A percentile compares a stretch with the other conserved stretches of the same genome.
Evolutionary conservation across 2,113 vertebrate species (phyloP).

Genomic region (Varanus salvator): DNA sequence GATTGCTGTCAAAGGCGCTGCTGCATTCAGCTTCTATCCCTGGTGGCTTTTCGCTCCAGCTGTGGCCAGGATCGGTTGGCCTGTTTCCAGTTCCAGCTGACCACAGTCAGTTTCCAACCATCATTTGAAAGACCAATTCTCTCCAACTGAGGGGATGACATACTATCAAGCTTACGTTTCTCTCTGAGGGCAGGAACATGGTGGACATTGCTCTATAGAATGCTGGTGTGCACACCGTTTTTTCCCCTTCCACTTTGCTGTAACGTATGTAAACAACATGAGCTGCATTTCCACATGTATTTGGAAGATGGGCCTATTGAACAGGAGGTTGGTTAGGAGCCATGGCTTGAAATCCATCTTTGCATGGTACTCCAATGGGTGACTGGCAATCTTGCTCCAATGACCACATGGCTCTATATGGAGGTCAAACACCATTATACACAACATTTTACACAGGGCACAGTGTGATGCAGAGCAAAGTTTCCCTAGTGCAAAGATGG

Average conservation of each 20-base stretch:
- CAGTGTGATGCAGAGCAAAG: too few species aligned
- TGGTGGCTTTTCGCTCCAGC: background rate
- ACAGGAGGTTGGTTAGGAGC: background rate
- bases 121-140: background rate
- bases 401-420: background rate
- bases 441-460: background rate
- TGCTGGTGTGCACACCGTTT: background rate
- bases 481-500: background rate
- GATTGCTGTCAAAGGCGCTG: background rate
- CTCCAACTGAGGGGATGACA: background rate
- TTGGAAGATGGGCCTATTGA: background rate
- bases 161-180: background rate
- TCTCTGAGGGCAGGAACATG: background rate
- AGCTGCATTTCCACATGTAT: background rate
- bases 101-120: background rate
- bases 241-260: background rate
- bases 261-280: background rate
- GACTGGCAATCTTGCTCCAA: background rate
- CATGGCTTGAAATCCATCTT: background rate
- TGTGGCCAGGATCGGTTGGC: too few species aligned
- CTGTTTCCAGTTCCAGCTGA: background rate
- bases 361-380: background rate
- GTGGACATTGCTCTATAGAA: background rate
- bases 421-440: background rate
- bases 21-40: background rate